Evolutionary conservation across 2,888 invertebrate species (phyloP).

Genomic region (Nephrotoma appendiculata): DNA sequence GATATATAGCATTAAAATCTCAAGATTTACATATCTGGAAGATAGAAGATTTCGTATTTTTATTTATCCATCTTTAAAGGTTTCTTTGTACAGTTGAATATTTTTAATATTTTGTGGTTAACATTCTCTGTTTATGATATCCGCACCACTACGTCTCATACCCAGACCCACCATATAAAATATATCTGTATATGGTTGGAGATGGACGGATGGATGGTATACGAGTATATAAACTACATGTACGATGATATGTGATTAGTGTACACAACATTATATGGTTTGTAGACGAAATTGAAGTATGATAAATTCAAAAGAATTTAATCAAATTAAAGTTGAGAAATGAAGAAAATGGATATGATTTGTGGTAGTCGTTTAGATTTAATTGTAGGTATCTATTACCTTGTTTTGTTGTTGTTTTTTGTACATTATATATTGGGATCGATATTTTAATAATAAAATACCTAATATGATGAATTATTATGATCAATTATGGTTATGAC

Average conservation of each 20-base stretch:
- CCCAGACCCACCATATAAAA: too few species aligned
- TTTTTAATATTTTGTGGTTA: background rate
- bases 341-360: background rate
- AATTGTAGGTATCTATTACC: background rate
- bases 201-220: background rate
- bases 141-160: background rate
- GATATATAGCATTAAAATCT: background rate
- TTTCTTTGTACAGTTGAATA: background rate
- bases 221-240: background rate
- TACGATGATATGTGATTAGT: background rate
- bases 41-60: background rate
- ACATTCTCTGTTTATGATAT: background rate
- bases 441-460: too few species aligned
- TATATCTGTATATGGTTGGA: background rate
- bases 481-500: background rate
- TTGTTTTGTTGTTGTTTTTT: background rate
- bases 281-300: background rate
- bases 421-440: too few species aligned
- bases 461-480: background rate
- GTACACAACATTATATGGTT: background rate
- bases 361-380: background rate
- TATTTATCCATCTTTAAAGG: background rate
- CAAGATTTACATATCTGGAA: background rate
- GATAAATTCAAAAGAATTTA: background rate
- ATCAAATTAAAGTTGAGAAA: background rate